A percentile compares a stretch with the other conserved stretches of the same genome.
phyloP scores from a whole-genome alignment of 1,140 invertebrate genomes.

The Adelges cooleyi region DNA sequence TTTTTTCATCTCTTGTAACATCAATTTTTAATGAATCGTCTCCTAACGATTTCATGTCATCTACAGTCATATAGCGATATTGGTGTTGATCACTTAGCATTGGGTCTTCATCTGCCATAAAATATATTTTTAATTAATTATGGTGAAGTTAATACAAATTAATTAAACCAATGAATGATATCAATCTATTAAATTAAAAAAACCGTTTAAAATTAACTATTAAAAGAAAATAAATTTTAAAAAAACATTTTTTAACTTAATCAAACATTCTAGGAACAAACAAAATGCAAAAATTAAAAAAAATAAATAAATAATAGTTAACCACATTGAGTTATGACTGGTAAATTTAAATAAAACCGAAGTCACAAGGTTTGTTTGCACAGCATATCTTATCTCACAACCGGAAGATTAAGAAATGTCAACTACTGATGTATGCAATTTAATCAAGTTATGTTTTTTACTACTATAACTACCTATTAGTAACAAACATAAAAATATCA shows the following conservation, averaged over 20 bases:
- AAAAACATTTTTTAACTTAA: not conserved
- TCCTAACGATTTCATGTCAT: constrained; percentile 68
- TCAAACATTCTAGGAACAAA: not conserved
- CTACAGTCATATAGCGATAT: constrained; percentile 75
- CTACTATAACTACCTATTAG: too few species aligned
- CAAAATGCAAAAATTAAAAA: not conserved
- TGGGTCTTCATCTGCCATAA: constrained; percentile 59
- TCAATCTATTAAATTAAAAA: too few species aligned
- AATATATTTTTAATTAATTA: too few species aligned
- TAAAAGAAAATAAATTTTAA: not conserved
- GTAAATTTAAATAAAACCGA: not conserved
- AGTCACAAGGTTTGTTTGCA: not conserved
- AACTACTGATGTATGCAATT: too few species aligned
- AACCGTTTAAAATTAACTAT: too few species aligned
- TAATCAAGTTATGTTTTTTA: too few species aligned
- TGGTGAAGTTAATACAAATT: too few species aligned
- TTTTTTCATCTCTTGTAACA: constrained; percentile 54
- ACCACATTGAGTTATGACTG: too few species aligned
- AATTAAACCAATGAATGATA: too few species aligned
- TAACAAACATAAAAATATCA: too few species aligned
- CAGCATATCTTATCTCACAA: constrained; percentile 6
- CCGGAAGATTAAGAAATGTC: not conserved
- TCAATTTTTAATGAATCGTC: constrained; percentile 66
- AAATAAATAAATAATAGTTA: too few species aligned
- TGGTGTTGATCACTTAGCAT: constrained; percentile 67